Evolutionary conservation across 2,888 invertebrate species (phyloP), one percentile per base, ranked within the genome.

Genomic region (Pherbina coryleti): DNA sequence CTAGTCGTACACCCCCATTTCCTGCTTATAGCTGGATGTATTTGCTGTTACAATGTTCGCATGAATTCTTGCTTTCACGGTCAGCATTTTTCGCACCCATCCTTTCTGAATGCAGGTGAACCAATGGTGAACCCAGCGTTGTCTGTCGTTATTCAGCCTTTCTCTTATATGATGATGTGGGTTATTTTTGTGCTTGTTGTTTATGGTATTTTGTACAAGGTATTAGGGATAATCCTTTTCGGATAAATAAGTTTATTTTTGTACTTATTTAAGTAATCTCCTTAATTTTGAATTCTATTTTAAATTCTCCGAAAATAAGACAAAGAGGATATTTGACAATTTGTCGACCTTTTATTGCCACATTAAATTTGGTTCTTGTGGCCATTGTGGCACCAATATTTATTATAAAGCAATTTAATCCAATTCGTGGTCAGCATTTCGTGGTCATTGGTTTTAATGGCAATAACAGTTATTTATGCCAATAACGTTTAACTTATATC

Each of bases 161-260:
- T n/a, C 66, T 37, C 37, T 66, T 22, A 44, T n/a, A 67, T 44
- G 44, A 44, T 67, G 67, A 67, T 67, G 67, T 67, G 49, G 67
- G 67, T 67, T 67, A 67, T 67, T 22, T 22, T 44, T 22, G 44
- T 62, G 28, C 31, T 62, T 67, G 25, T 67, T 67, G 14, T 67
- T n/a, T 67, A 19, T 28, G 22, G 17, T 49, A 67, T 67, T 44
- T 67, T 44, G n/a, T 62, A 62, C 25, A 25, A 64, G 31, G 31
- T 64, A 28, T 28, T 28, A 8, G 31, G 31, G 64, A 31, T 67
- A 11, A 67, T 67, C 67, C 67, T 67, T 67, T 37, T 37, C 22
- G 37, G 44, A 67, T 66, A 67, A 9, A 64, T 7, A n/a, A 17
- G 9, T n/a, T 25, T 67, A 28, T 44, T 37, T 66, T 37, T 66